Percentiles rank a stretch among this genome's conserved stretches.
Evolutionary conservation across 2,888 invertebrate species (phyloP).

Genomic region (Taphrorychus bicolor): DNA sequence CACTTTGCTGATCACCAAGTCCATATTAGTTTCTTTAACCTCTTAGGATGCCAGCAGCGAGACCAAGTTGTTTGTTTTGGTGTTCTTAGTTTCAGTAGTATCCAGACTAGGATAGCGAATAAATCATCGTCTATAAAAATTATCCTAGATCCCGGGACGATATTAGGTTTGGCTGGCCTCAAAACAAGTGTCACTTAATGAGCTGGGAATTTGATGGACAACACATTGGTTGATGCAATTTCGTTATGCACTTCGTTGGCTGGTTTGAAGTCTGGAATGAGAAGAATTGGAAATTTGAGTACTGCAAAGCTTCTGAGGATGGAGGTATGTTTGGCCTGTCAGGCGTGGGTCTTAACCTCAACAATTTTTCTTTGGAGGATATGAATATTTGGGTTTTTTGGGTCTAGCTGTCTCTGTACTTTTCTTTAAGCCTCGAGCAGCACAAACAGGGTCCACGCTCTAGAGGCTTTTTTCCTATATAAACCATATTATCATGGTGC

Average conservation of each 20-base stretch:
- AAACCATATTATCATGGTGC: too few relatives aligned
- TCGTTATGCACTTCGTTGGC: constrained; percentile 50
- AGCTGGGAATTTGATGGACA: constrained; percentile 49
- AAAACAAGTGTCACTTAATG: background rate
- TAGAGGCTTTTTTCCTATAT: too few relatives aligned
- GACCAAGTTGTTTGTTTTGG: constrained; percentile 45
- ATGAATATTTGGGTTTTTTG: too few relatives aligned
- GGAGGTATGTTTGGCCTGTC: too few relatives aligned
- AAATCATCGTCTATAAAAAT: constrained; percentile 67
- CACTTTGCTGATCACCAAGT: constrained; percentile 48
- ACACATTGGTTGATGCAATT: constrained; percentile 55
- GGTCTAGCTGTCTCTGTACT: too few relatives aligned
- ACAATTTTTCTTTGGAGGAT: too few relatives aligned
- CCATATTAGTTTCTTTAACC: constrained; percentile 51
- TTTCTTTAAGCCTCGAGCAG: too few relatives aligned
- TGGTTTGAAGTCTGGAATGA: too few relatives aligned
- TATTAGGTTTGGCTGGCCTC: constrained; percentile 61
- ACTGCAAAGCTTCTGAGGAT: too few relatives aligned
- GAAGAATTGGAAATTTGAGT: too few relatives aligned
- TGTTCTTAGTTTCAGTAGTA: constrained; percentile 27
- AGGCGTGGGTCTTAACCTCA: too few relatives aligned
- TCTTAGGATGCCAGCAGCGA: constrained; percentile 54
- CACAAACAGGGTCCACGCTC: too few relatives aligned
- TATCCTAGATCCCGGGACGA: constrained; percentile 74
- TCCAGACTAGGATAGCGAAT: constrained; percentile 56